A percentile compares a stretch with the other conserved stretches of the same genome.
Evolutionary conservation across 1,140 invertebrate genomes (phyloP).

Genomic region (Drosophila tani): DNA sequence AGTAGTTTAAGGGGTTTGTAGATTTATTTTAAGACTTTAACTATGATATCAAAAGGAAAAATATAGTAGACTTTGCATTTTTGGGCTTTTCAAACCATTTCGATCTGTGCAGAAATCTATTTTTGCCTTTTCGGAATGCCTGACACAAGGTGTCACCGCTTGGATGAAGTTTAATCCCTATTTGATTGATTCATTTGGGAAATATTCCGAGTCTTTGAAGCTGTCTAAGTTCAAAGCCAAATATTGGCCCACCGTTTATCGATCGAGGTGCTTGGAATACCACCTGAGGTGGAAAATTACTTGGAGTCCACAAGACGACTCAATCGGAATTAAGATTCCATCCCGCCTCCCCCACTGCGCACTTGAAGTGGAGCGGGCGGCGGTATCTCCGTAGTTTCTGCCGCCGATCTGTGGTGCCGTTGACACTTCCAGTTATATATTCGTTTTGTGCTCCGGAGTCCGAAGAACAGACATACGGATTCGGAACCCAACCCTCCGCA

Average conservation of each 20-base stretch:
- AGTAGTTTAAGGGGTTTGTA: too few relatives aligned
- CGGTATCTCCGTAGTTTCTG: constrained; percentile 40
- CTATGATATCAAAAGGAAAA: background rate
- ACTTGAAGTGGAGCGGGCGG: background rate
- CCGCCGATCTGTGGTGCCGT: constrained; percentile 35
- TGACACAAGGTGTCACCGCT: constrained; percentile 34
- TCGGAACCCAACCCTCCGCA: constrained; percentile 19
- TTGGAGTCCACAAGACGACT: constrained; percentile 14
- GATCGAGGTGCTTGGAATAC: constrained; percentile 7
- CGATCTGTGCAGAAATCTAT: background rate
- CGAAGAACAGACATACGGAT: constrained; percentile 16
- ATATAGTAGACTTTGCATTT: background rate
- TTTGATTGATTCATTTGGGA: constrained; percentile 21
- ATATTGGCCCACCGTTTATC: constrained; percentile 50
- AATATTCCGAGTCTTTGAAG: constrained; percentile 2
- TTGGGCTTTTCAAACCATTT: background rate
- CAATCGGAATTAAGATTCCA: constrained; percentile 6
- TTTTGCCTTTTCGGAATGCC: constrained; percentile 11
- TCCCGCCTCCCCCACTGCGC: constrained; percentile 1
- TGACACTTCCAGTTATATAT: constrained; percentile 55
- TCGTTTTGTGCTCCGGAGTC: constrained; percentile 23
- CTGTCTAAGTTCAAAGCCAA: constrained; percentile 27
- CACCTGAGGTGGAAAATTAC: constrained; percentile 61
- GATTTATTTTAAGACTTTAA: background rate
- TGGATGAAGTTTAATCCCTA: background rate